Evolutionary conservation across 2,113 vertebrate genomes (phyloP).

Genomic region (Ramphastos sulfuratus): DNA sequence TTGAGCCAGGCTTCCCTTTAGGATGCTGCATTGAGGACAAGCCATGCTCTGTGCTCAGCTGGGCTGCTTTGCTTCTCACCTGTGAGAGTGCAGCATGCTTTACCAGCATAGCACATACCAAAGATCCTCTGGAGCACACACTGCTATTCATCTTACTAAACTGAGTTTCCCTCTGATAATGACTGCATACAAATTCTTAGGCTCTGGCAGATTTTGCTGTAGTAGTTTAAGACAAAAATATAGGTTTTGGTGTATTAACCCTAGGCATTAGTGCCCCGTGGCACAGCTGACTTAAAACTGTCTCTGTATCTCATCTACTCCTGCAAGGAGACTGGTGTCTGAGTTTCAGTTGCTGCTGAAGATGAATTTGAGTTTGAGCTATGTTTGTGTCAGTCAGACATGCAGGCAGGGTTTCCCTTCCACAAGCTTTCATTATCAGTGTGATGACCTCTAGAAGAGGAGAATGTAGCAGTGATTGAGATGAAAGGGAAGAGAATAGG

Average conservation of each 20-base stretch:
- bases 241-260: background rate
- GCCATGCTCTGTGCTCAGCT: background rate
- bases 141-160: background rate
- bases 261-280: rapidly evolving
- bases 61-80: background rate
- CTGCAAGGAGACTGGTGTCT: background rate
- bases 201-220: background rate
- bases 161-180: background rate
- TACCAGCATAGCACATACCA: rapidly evolving
- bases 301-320: background rate
- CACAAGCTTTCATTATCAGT: background rate
- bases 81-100: rapidly evolving
- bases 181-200: background rate
- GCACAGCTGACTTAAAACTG: background rate
- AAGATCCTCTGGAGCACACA: background rate
- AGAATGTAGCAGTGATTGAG: background rate
- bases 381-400: background rate
- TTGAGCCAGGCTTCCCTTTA: background rate
- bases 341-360: background rate
- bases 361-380: background rate
- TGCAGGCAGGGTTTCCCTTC: background rate
- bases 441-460: background rate
- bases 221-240: background rate
- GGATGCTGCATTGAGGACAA: rapidly evolving
- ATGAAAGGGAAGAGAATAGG: background rate